Evolutionary conservation across 2,797 vertebrate species (phyloP), one percentile per base, ranked within the genome.

Genomic region (Pelodytes ibericus): DNA sequence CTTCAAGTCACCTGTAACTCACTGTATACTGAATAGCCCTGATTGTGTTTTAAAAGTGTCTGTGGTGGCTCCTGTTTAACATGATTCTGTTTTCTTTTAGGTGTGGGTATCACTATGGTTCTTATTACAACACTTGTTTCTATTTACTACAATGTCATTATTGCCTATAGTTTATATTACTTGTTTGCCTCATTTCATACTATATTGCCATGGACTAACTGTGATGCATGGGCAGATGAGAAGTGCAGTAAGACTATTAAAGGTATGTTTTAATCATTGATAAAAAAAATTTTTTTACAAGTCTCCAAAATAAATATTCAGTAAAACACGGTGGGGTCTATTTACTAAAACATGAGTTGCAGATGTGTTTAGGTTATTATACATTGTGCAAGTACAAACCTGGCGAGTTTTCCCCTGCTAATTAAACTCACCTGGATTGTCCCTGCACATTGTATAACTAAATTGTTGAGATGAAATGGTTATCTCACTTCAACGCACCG

Each of bases 161-260:
- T 94, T 6, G 85, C 85, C 66, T 94, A 95, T 83, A 90, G 90
- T 39, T 80, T 94, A 65, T 94, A 91, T 85, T 95, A 94, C 87
- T 80, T 95, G 82, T 94, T 93, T 60, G 89, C 92, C 57, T 94
- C 93, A 41, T 94, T 94, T 87, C 93, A 93, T 85, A 84, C 18
- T 61, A 87, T 90, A 24, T 80, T 95, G 61, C 93, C 93, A 0
- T 95, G 94, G 94, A 85, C 87, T 4, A 44, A 63, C 59, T 91
- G 89, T 81, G 39, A 75, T 66, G 75, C 70, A 24, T 86, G 82
- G 86, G 82, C 85, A 16, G 80, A 83, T 66, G 80, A 47, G 1
- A 86, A 81, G 77, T 94, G 93, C 84, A 90, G 83, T 41, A 44
- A 29, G 27, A 80, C 60, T 0, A 36, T 72, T 0, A 67, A 15